A percentile compares a stretch with the other conserved stretches of the same genome.
These are phyloP conservation scores for Allygus modestus DNA, from an alignment of 2,888 invertebrate genomes.

Conservation along the genomic window DNA sequence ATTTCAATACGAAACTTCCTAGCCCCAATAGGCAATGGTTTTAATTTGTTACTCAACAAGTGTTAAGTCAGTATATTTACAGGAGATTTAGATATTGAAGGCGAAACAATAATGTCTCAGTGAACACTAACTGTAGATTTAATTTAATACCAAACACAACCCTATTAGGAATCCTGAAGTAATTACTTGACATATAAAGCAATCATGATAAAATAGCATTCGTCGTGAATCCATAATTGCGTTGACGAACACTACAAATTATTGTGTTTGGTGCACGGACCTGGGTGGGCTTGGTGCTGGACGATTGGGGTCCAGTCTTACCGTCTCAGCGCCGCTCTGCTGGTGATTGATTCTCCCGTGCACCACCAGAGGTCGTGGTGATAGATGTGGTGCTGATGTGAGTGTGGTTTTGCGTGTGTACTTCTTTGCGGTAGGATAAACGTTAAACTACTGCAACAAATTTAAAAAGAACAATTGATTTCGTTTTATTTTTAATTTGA, in stretches of 20 bases:
- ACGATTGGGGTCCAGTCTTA: too few relatives aligned
- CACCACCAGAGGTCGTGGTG: neutral
- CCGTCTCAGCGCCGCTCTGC: neutral
- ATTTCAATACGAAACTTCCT: too few relatives aligned
- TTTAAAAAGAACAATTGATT: neutral
- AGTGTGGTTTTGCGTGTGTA: too few relatives aligned
- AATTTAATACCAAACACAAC: neutral
- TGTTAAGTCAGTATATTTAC: too few relatives aligned
- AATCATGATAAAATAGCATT: neutral
- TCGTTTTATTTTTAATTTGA: neutral
- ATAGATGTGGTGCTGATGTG: neutral
- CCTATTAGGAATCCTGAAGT: neutral
- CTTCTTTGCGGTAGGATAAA: slow-evolving; percentile 29
- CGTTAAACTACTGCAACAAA: neutral
- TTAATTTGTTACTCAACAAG: too few relatives aligned
- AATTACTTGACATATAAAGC: neutral
- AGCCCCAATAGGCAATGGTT: too few relatives aligned
- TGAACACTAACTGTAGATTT: neutral
- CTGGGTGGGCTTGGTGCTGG: neutral
- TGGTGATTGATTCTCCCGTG: neutral
- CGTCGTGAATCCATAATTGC: neutral
- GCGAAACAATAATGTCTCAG: neutral
- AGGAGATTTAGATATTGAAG: too few relatives aligned
- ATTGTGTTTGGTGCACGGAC: too few relatives aligned
- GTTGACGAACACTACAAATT: neutral